Conservation (phyloP, 2,113 vertebrate species). For the Plectropomus leopardus region DNA sequence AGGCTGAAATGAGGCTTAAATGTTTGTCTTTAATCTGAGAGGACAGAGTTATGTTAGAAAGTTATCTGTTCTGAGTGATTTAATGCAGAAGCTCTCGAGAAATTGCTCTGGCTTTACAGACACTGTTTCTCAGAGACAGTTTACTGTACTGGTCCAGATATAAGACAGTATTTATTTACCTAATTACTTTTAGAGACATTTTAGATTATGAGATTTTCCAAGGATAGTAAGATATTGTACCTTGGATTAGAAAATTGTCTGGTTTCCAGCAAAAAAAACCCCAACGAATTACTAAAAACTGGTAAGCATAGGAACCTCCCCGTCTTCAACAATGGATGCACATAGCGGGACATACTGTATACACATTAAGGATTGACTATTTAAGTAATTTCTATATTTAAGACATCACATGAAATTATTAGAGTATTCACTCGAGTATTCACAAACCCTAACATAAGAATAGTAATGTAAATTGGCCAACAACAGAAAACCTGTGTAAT, state of each 20-base stretch:
- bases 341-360: no score
- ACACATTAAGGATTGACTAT: no score
- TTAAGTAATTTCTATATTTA: no score
- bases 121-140: constrained; percentile 1
- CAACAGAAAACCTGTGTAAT: no score
- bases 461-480: no score
- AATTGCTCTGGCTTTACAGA: constrained; percentile 9
- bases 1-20: not conserved
- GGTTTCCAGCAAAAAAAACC: not conserved
- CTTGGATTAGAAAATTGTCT: not conserved
- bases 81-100: not conserved
- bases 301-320: not conserved
- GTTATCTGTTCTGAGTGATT: constrained; percentile 14
- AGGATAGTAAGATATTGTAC: not conserved
- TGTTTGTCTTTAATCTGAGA: not conserved
- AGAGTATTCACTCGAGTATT: no score
- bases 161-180: not conserved
- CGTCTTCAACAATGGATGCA: not conserved
- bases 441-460: no score
- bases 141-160: not conserved
- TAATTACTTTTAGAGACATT: not conserved
- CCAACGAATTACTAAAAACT: not conserved
- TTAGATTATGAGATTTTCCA: not conserved
- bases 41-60: constrained; percentile 6
- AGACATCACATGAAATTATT: no score